Evolutionary conservation across 2,888 invertebrate genomes (phyloP), one percentile per base, ranked within the genome.

Genomic region (Chaetoderma sp.): DNA sequence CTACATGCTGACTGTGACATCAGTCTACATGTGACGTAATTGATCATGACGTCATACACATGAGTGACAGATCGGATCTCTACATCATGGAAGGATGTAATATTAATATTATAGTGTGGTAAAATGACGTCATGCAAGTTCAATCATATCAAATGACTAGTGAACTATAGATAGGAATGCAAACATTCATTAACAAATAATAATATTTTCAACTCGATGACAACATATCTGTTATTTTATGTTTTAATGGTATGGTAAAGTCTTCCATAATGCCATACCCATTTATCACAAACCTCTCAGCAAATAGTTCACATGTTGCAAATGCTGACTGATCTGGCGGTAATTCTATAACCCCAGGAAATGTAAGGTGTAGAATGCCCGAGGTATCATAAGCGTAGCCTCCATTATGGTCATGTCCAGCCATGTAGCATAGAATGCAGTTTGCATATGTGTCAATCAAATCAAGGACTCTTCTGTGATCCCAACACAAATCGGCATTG

Each of bases 401-500:
- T 13, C 79, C 81, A 10, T 73, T 72, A 65, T 87, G 87, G 45
- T 82, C 81, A 68, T 87, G 87, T 1, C 87, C 87, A 44, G 79
- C 74, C 10, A 86, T 66, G 64, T 85, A 84, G 16, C 80, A 81
- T n/a, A 82, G 56, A 4, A 86, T 83, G 67, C 81, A 83, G 3
- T 52, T 57, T 5, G 63, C 33, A 67, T 81, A 77, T 2, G 67
- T 52, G 55, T 82, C 77, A 4, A 87, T 64, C 5, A 83, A 68
- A 0, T 75, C 57, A 21, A 84, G 65, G 4, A 86, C 76, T 30
- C 83, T 82, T 3, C 76, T 67, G 63, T 80, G 82, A 72, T 87
- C 86, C 86, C 86, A 87, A 10, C 82, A 73, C 8, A 86, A 56
- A 70, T 81, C 81, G 18, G 65, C 47, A 45, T 55, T 39, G 28